Evolutionary conservation across 2,888 invertebrate species (phyloP).

Genomic region (Dasypogon diadema): DNA sequence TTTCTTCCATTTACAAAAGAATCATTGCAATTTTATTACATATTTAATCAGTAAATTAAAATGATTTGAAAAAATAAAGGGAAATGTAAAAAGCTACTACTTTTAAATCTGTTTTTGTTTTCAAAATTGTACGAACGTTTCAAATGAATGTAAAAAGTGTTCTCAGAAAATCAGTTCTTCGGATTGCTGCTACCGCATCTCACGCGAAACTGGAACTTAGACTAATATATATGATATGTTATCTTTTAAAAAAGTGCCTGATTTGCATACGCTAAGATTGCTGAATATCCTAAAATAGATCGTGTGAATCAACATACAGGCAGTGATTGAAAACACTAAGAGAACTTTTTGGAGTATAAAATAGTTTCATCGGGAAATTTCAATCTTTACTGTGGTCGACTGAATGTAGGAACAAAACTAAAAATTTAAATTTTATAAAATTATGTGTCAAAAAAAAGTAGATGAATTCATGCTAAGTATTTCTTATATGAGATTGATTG

Average conservation of each 20-base stretch:
- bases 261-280: constrained; percentile 53
- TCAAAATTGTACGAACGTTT: constrained; percentile 16
- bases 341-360: background rate
- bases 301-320: constrained; percentile 30
- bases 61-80: constrained; percentile 25
- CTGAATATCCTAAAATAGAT: constrained; percentile 44
- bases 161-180: constrained; percentile 18
- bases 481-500: too few relatives aligned
- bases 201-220: constrained; percentile 44
- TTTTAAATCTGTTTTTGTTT: constrained; percentile 35
- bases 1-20: constrained; percentile 45
- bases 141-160: constrained; percentile 20
- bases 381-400: constrained; percentile 22
- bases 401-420: constrained; percentile 31
- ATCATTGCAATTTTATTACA: constrained; percentile 46
- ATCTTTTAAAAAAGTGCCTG: constrained; percentile 54
- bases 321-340: background rate
- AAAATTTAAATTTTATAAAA: constrained; percentile 28
- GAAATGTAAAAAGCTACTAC: constrained; percentile 40
- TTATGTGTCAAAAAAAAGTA: constrained; percentile 8
- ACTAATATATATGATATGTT: constrained; percentile 36
- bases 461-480: background rate
- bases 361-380: constrained; percentile 1
- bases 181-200: constrained; percentile 31
- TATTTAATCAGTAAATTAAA: constrained; percentile 39